Percentiles rank a stretch among this genome's conserved stretches.
Evolutionary conservation across 2,888 invertebrate genomes (phyloP).

Genomic region (Zhuqinia jingwanae): DNA sequence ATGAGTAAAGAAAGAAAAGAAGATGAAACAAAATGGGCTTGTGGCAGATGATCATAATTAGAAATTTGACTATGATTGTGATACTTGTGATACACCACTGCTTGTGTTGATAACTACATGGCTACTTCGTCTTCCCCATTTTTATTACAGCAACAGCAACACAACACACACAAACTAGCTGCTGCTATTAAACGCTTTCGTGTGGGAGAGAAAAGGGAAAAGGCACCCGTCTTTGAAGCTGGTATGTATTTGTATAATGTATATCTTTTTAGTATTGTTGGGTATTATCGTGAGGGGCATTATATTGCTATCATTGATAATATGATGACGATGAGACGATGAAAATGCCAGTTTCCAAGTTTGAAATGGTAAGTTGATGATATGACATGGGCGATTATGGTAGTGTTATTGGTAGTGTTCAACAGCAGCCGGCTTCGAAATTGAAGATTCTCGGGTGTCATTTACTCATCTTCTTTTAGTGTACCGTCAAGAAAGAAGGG

Average conservation of each 20-base stretch:
- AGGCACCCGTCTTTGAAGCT: too few species aligned
- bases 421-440: too few species aligned
- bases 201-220: neutral
- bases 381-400: constrained; percentile 25
- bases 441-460: too few species aligned
- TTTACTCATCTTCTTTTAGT: too few species aligned
- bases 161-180: too few species aligned
- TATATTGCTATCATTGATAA: neutral
- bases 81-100: neutral
- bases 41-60: constrained; percentile 59
- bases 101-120: neutral
- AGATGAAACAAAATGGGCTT: constrained; percentile 45
- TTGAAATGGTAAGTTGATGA: neutral
- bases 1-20: neutral
- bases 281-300: too few species aligned
- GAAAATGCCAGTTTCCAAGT: neutral
- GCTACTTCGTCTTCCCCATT: neutral
- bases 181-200: neutral
- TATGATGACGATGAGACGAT: neutral
- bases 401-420: neutral
- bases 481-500: too few species aligned
- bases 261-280: neutral
- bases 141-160: neutral
- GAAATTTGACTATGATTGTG: constrained; percentile 52
- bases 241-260: neutral